Evolutionary conservation across 2,113 vertebrate species (phyloP), one percentile per base, ranked within the genome.

Genomic region (Mus pahari): DNA sequence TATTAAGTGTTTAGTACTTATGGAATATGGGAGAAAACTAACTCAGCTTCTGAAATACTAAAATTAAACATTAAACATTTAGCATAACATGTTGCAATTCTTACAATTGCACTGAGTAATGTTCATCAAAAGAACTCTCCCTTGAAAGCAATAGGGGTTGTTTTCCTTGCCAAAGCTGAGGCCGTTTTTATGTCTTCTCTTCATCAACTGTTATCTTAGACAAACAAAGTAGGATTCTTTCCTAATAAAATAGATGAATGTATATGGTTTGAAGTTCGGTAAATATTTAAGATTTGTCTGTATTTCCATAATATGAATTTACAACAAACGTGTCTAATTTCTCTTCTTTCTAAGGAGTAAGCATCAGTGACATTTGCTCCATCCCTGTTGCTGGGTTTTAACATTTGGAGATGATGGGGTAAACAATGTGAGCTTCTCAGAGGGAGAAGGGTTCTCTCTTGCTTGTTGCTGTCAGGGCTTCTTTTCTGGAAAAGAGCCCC

Each of bases 121-220:
- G 45, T 17, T 95, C 68, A 0, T 86, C 82, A 64, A 81, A 96
- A 94, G 66, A 91, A 75, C 58, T 93, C 2, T 78, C 45, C 62
- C 68, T 90, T 94, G 64, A 94, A 92, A 94, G 79, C 89, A 45
- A 45, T 64, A 95, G 12, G 33, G 74, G 28, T 5, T 92, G 64
- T 87, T 89, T 86, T 50, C 17, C 24, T 62, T 83, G 22, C 58
- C 36, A 86, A 78, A 68, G n/a, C 73, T 22, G 50, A 13, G 84
- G 12, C 14, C 33, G 9, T 90, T 92, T 92, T 53, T 70, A n/a
- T 94, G 62, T 95, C 95, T 94, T 95, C 70, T 66, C 94, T 77
- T 81, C 88, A 95, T 95, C 77, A 77, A 74, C 94, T 77, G 86
- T 92, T 92, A 94, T 86, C 70, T 95, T 36, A 89, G 53, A 68